phyloP scores from a whole-genome alignment of 1,140 invertebrate genomes.

The Monomorium pharaonis region DNA sequence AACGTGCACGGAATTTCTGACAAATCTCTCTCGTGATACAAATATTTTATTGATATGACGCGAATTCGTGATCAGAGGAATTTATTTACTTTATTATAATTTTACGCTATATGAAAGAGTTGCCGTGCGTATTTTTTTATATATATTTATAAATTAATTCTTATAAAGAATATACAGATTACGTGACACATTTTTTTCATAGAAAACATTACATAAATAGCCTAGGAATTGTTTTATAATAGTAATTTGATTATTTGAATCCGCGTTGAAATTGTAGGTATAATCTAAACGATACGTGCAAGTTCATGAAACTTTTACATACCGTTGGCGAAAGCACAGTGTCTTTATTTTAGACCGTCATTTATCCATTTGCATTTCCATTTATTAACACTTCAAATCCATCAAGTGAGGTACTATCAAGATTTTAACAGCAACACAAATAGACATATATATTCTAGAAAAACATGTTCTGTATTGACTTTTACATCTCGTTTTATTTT shows the following conservation, averaged over 20 bases:
- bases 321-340: not conserved
- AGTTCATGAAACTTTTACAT: not conserved
- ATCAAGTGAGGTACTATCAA: constrained; percentile 59
- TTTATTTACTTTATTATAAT: constrained; percentile 1
- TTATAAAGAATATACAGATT: not conserved
- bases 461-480: not conserved
- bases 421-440: not conserved
- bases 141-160: not conserved
- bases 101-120: not conserved
- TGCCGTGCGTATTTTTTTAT: not conserved
- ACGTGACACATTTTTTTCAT: not conserved
- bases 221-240: not conserved
- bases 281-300: not conserved
- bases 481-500: not conserved
- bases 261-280: not conserved
- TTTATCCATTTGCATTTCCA: constrained; percentile 22
- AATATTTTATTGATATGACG: constrained; percentile 2
- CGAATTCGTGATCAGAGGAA: constrained; percentile 51
- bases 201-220: not conserved
- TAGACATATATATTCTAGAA: not conserved
- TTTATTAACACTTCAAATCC: constrained; percentile 62
- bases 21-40: not conserved
- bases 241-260: not conserved
- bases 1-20: constrained; percentile 40
- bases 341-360: constrained; percentile 6